Conservation (phyloP, 2,888 invertebrate genomes). For the Dynastes maya region DNA sequence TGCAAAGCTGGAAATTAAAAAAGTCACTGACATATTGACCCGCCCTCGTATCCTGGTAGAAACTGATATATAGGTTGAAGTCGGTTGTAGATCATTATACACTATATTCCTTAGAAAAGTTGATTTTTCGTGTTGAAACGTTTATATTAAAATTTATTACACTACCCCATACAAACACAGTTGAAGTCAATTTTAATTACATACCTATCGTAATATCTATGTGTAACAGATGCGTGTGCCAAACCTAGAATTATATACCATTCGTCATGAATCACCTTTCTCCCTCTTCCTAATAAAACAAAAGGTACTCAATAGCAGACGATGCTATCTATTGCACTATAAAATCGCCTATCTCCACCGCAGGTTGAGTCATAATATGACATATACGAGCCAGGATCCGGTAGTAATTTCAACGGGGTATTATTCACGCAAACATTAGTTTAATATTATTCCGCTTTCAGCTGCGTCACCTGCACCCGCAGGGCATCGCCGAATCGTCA, state of each 20-base stretch:
- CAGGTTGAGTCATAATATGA: constrained; percentile 28
- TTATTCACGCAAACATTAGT: constrained; percentile 8
- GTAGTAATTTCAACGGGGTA: background rate
- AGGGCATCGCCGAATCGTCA: too few relatives aligned
- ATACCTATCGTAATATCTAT: background rate
- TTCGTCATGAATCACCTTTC: background rate
- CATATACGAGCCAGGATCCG: constrained; percentile 3
- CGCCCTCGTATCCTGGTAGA: too few relatives aligned
- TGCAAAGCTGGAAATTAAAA: too few relatives aligned
- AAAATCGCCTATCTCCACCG: background rate
- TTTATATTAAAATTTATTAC: background rate
- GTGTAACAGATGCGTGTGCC: background rate
- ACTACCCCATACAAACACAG: background rate
- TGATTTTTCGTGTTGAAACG: too few relatives aligned
- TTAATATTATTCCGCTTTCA: constrained; percentile 2
- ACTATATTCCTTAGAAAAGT: too few relatives aligned
- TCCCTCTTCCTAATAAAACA: constrained; percentile 18
- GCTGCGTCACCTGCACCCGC: background rate
- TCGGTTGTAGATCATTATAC: too few relatives aligned
- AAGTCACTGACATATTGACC: too few relatives aligned
- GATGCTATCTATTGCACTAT: constrained; percentile 28
- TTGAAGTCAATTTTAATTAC: constrained; percentile 16
- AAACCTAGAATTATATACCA: background rate
- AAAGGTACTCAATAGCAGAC: constrained; percentile 10
- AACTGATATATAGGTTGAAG: too few relatives aligned